Conservation (phyloP, 2,797 vertebrate species). For the Myripristis jacobus region DNA sequence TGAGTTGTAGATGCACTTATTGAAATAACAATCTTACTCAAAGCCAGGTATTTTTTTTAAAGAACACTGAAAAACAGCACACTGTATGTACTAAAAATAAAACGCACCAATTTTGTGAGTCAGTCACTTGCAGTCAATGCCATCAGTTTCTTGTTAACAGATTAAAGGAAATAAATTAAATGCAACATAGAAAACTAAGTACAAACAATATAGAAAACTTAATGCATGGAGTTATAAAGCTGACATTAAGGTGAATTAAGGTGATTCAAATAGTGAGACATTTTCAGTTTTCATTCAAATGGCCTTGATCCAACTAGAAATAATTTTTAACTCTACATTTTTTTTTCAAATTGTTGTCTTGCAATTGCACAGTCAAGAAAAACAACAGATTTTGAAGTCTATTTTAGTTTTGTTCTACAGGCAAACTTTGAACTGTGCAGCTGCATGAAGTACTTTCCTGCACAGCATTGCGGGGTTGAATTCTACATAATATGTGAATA, state of each 20-base stretch:
- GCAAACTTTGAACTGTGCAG: constrained; percentile 11
- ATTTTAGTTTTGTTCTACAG: not conserved
- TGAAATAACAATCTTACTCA: not conserved
- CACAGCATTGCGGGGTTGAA: not conserved
- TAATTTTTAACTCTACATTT: not conserved
- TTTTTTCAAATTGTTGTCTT: constrained; percentile 26
- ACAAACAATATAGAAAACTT: too few relatives aligned
- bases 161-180: too few relatives aligned
- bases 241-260: too few relatives aligned
- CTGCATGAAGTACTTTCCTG: not conserved
- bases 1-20: too few relatives aligned
- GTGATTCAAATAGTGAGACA: not conserved
- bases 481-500: too few relatives aligned
- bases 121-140: too few relatives aligned
- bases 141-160: too few relatives aligned
- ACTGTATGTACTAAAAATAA: too few relatives aligned
- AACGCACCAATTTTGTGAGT: too few relatives aligned
- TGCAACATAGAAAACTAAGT: too few relatives aligned
- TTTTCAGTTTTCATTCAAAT: not conserved
- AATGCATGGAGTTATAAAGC: too few relatives aligned
- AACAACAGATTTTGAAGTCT: not conserved
- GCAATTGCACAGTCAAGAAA: not conserved
- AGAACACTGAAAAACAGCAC: too few relatives aligned
- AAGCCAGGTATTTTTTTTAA: not conserved
- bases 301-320: not conserved